Conservation (phyloP, 2,888 invertebrate genomes). For the Rotaria magnacalcarata region DNA sequence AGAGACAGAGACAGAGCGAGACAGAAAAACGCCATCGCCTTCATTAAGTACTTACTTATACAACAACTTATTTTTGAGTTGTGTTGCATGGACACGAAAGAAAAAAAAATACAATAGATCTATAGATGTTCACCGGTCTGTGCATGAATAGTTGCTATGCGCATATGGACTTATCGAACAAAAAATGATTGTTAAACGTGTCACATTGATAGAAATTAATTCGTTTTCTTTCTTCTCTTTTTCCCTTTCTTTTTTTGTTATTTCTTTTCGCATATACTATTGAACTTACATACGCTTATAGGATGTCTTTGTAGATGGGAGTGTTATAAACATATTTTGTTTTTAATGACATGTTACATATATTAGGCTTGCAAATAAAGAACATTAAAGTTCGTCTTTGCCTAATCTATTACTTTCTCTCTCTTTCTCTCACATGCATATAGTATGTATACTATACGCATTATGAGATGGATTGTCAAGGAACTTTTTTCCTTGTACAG, state of each 20-base stretch:
- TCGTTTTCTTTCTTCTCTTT: neutral
- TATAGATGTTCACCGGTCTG: neutral
- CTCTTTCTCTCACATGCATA: neutral
- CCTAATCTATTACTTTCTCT: neutral
- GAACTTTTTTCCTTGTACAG: neutral
- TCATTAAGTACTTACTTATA: neutral
- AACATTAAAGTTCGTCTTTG: neutral
- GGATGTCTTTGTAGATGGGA: neutral
- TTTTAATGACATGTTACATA: neutral
- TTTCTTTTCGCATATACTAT: neutral
- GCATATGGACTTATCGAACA: neutral
- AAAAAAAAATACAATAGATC: neutral
- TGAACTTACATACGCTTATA: neutral
- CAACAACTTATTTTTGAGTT: neutral
- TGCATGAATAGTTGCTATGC: neutral
- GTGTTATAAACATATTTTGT: neutral
- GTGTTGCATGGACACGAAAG: neutral
- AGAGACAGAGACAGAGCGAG: neutral
- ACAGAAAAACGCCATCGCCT: neutral
- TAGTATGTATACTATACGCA: neutral
- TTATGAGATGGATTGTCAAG: neutral
- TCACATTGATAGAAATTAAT: neutral
- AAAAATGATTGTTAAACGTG: neutral
- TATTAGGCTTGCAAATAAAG: neutral
- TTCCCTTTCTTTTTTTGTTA: neutral